These are phyloP conservation scores for Delia radicum DNA, from an alignment of 1,140 invertebrate genomes.

Conservation along the genomic window DNA sequence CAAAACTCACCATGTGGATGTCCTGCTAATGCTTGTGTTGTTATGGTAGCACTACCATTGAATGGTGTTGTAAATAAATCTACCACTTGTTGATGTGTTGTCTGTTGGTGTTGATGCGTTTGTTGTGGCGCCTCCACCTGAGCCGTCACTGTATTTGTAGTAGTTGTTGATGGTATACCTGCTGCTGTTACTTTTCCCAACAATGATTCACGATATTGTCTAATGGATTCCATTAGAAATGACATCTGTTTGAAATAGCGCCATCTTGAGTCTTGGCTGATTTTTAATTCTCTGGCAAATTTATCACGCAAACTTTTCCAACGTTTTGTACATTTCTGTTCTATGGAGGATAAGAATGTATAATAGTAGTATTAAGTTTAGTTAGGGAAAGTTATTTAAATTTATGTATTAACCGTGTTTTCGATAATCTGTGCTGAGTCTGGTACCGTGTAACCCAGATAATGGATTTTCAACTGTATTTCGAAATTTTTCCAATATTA, in stretches of 20 bases:
- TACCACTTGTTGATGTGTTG: constrained; percentile 47
- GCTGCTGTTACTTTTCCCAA: constrained; percentile 44
- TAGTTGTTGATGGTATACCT: constrained; percentile 24
- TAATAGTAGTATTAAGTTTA: no score
- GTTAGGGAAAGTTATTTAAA: no score
- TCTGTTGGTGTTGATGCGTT: constrained; percentile 41
- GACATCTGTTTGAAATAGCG: constrained; percentile 53
- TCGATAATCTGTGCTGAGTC: no score
- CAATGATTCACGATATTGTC: constrained; percentile 49
- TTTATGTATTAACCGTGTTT: no score
- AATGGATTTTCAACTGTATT: no score
- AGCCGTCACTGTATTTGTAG: constrained; percentile 25
- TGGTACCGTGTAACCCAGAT: no score
- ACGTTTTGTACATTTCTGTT: constrained; percentile 53
- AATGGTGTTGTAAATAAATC: constrained; percentile 50
- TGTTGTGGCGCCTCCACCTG: constrained; percentile 37
- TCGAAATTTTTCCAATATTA: no score
- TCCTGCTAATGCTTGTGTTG: constrained; percentile 43
- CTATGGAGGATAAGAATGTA: no score
- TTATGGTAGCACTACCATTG: constrained; percentile 49
- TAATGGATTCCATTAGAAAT: constrained; percentile 48
- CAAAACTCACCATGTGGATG: constrained; percentile 46
- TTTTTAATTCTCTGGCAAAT: constrained; percentile 50
- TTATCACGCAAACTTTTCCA: constrained; percentile 52
- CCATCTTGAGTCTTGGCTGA: constrained; percentile 51